A percentile compares a stretch with the other conserved stretches of the same genome.
Evolutionary conservation across 1,140 invertebrate genomes (phyloP).

Genomic region (Lordiphosa stackelbergi): DNA sequence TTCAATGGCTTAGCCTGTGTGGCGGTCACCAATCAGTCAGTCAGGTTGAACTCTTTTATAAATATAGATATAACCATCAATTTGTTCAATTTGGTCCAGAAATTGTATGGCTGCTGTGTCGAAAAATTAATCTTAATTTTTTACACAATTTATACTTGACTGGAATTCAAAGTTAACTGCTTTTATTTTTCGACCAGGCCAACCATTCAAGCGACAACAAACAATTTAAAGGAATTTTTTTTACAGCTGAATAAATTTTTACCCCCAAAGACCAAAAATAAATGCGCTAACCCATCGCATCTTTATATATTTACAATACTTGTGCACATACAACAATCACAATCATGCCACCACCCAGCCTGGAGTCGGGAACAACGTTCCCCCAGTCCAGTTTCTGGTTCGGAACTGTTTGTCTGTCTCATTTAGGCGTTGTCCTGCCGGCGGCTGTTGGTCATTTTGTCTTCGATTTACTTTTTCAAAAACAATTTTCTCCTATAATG

Average conservation of each 20-base stretch:
- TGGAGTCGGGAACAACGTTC: conserved; percentile 8
- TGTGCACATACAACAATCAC: background rate
- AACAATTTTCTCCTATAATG: conserved; percentile 61
- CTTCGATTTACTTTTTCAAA: conserved; percentile 65
- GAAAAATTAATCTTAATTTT: too few species aligned
- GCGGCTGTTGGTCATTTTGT: conserved; percentile 58
- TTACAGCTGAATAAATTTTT: conserved; percentile 56
- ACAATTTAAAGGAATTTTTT: conserved; percentile 53
- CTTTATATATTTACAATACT: conserved; percentile 1
- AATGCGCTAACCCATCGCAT: conserved; percentile 46
- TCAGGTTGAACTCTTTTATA: too few species aligned
- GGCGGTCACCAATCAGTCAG: too few species aligned
- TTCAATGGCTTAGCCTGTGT: too few species aligned
- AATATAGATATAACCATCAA: too few species aligned
- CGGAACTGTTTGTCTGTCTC: conserved; percentile 44
- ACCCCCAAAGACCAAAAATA: conserved; percentile 64
- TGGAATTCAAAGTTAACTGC: conserved; percentile 51
- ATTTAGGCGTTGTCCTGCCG: conserved; percentile 45
- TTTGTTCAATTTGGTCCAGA: too few species aligned
- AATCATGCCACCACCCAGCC: background rate
- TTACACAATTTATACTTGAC: conserved; percentile 22
- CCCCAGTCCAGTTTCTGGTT: background rate
- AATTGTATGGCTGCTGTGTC: too few species aligned
- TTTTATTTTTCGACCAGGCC: conserved; percentile 20
- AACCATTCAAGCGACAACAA: conserved; percentile 34